A percentile compares a stretch with the other conserved stretches of the same genome.
Conservation (phyloP, 2,113 vertebrate species). For the Falco punctatus region DNA sequence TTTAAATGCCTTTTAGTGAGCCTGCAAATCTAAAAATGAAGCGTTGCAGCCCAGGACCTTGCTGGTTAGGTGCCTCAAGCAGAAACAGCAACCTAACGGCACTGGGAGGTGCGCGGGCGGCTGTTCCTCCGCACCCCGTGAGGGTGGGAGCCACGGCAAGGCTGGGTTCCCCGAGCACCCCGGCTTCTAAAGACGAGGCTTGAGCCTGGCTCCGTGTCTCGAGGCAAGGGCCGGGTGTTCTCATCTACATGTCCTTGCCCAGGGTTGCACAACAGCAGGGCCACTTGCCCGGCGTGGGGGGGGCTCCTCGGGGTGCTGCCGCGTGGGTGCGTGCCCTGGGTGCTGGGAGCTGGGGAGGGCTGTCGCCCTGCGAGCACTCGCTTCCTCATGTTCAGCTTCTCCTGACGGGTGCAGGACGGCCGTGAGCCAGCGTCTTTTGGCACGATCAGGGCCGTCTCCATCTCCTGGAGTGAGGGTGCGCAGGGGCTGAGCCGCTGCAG, state of each 20-base stretch:
- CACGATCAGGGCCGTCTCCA: fast-evolving
- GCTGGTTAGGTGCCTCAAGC: not conserved
- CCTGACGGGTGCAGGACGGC: not conserved
- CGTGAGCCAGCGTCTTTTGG: not conserved
- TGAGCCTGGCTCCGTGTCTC: fast-evolving
- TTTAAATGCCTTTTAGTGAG: not conserved
- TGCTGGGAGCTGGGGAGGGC: not conserved
- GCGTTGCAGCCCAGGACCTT: not conserved
- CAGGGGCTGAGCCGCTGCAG: not conserved
- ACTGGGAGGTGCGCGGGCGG: fast-evolving
- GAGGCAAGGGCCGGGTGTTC: not conserved
- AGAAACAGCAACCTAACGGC: not conserved
- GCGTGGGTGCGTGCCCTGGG: too few relatives aligned
- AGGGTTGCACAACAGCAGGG: not conserved
- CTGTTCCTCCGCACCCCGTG: fast-evolving
- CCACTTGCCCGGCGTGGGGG: not conserved
- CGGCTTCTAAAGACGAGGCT: not conserved
- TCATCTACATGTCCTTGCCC: fast-evolving
- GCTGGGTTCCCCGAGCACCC: not conserved
- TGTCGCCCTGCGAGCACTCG: fast-evolving
- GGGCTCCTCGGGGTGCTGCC: not conserved
- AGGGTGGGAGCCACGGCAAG: not conserved
- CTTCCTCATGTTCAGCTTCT: not conserved
- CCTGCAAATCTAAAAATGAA: not conserved
- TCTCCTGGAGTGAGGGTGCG: not conserved